Conservation (phyloP, 1,140 invertebrate species). For the Pachyrhynchus sulphureomaculatus region DNA sequence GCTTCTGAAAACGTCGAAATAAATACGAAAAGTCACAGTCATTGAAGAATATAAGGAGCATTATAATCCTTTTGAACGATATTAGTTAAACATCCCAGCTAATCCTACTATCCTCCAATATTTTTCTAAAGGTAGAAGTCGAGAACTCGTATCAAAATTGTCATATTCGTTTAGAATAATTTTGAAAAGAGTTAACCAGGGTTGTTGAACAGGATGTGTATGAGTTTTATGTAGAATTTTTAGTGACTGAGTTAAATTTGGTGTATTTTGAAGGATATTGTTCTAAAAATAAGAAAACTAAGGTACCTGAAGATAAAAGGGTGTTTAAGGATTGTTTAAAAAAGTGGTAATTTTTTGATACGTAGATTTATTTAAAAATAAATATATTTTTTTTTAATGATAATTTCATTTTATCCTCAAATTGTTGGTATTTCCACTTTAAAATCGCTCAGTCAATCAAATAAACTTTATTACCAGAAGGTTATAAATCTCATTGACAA, state of each 20-base stretch:
- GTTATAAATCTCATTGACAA: too few species aligned
- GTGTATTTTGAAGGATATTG: conserved; percentile 13
- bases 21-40: neutral
- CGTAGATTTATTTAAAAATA: too few species aligned
- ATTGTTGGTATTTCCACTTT: too few species aligned
- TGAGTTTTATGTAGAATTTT: conserved; percentile 38
- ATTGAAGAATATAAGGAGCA: neutral
- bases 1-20: conserved; percentile 1
- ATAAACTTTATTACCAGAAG: too few species aligned
- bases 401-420: too few species aligned
- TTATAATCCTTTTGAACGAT: conserved; percentile 12
- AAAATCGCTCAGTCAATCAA: too few species aligned
- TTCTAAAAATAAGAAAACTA: neutral
- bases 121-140: conserved; percentile 26
- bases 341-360: too few species aligned
- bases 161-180: conserved; percentile 38
- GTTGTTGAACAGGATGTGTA: conserved; percentile 40
- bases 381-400: too few species aligned
- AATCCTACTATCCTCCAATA: conserved; percentile 2
- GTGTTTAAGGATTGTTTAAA: too few species aligned
- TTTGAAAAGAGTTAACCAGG: conserved; percentile 39
- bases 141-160: conserved; percentile 28
- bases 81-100: conserved; percentile 34
- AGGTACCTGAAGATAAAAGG: too few species aligned
- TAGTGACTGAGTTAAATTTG: conserved; percentile 35